phyloP scores from a whole-genome alignment of 2,888 invertebrate species.

The Amblyjoppa proteus region DNA sequence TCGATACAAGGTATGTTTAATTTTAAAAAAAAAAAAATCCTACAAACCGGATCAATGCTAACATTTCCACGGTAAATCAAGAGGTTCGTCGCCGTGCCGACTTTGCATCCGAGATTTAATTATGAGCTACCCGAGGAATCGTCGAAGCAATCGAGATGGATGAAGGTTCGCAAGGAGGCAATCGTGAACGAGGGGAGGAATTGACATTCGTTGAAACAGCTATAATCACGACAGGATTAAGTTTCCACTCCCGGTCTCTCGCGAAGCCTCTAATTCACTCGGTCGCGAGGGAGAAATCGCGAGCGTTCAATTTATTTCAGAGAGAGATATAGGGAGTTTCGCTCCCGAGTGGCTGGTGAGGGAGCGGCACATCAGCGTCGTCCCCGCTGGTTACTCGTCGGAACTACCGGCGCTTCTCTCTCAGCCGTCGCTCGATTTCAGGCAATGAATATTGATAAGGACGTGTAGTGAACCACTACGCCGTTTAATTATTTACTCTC shows the following conservation, averaged over 20 bases:
- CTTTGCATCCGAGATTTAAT: neutral
- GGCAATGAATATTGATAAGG: conserved; percentile 76
- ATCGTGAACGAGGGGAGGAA: neutral
- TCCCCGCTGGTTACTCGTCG: conserved; percentile 25
- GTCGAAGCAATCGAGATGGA: neutral
- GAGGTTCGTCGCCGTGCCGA: neutral
- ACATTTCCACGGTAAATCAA: neutral
- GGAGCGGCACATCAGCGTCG: conserved; percentile 20
- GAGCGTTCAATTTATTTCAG: conserved; percentile 61
- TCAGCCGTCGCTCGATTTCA: conserved; percentile 71
- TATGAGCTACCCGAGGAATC: neutral
- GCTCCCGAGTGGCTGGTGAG: conserved; percentile 9
- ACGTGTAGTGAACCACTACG: conserved; percentile 71
- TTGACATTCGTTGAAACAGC: conserved; percentile 32
- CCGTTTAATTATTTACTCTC: conserved; percentile 74
- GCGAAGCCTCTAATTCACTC: conserved; percentile 38
- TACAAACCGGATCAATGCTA: neutral
- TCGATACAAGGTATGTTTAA: too few species aligned
- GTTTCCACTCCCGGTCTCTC: conserved; percentile 28
- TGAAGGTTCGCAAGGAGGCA: neutral
- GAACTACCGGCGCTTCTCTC: conserved; percentile 35
- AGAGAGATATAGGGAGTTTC: neutral
- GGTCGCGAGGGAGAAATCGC: conserved; percentile 20
- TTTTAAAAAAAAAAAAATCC: neutral
- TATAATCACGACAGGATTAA: conserved; percentile 49